phyloP scores from a whole-genome alignment of 2,888 invertebrate species.

The Drosophila mercatorum region DNA sequence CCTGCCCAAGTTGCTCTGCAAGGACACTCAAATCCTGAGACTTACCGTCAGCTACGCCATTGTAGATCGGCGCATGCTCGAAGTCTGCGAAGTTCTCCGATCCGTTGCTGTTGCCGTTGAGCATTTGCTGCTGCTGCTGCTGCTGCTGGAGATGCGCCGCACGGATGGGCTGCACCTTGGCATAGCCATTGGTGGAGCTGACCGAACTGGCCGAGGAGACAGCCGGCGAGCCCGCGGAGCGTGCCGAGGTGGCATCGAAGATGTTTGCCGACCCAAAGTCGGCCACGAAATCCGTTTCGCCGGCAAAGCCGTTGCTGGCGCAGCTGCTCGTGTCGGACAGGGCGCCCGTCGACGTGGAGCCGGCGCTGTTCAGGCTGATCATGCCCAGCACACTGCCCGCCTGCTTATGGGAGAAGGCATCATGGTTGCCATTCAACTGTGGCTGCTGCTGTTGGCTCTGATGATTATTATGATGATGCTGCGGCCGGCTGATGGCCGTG shows the following conservation, averaged over 20 bases:
- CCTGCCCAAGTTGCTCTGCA: not conserved
- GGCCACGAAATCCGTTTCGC: conserved; percentile 87
- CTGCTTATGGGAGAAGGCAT: conserved; percentile 52
- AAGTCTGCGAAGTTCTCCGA: conserved; percentile 89
- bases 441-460: conserved; percentile 20
- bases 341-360: conserved; percentile 79
- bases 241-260: conserved; percentile 87
- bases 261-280: conserved; percentile 90
- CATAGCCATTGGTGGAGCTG: conserved; percentile 82
- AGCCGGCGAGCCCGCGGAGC: conserved; percentile 75
- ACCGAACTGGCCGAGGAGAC: conserved; percentile 74
- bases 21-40: conserved; percentile 27
- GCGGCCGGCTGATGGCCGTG: conserved; percentile 83
- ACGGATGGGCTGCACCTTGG: conserved; percentile 82
- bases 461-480: conserved; percentile 63
- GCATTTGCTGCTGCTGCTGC: conserved; percentile 40
- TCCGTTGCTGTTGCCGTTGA: conserved; percentile 74
- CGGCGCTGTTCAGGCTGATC: conserved; percentile 78
- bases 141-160: conserved; percentile 64
- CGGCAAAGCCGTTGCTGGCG: conserved; percentile 83
- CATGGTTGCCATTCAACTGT: conserved; percentile 56
- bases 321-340: conserved; percentile 83
- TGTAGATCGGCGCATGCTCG: conserved; percentile 89
- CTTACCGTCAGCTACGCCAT: conserved; percentile 86
- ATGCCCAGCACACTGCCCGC: conserved; percentile 54